These are phyloP conservation scores for Nannoperca australis DNA, from an alignment of 2,797 vertebrate species.

Conservation along the genomic window DNA sequence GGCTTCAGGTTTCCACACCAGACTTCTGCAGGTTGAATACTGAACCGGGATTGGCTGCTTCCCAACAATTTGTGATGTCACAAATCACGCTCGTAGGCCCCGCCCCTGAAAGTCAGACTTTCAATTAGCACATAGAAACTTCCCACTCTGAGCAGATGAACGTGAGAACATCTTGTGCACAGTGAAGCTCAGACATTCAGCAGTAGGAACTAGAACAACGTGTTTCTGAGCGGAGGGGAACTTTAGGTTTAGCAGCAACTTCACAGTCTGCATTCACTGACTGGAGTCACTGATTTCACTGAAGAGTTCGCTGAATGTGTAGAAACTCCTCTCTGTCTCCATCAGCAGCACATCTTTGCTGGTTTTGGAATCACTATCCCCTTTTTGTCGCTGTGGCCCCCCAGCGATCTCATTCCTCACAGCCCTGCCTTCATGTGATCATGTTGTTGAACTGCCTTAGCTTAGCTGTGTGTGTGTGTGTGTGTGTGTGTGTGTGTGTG, in stretches of 20 bases:
- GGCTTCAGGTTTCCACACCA: no score
- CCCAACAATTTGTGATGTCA: no score
- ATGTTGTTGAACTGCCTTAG: constrained; percentile 38
- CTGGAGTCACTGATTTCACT: background rate
- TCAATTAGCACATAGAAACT: no score
- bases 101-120: no score
- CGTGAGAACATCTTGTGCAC: no score
- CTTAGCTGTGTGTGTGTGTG: constrained; percentile 29
- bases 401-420: constrained; percentile 37
- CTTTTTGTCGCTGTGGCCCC: constrained; percentile 12
- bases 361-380: constrained; percentile 12
- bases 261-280: background rate
- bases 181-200: no score
- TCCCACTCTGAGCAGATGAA: no score
- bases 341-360: background rate
- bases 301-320: background rate
- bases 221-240: no score
- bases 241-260: background rate
- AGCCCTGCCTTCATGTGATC: constrained; percentile 53
- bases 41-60: no score
- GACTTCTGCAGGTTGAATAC: no score
- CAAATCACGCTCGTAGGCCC: no score
- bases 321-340: background rate
- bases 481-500: constrained; percentile 23
- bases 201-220: no score